phyloP scores from a whole-genome alignment of 2,113 vertebrate genomes.

The Pipra filicauda region DNA sequence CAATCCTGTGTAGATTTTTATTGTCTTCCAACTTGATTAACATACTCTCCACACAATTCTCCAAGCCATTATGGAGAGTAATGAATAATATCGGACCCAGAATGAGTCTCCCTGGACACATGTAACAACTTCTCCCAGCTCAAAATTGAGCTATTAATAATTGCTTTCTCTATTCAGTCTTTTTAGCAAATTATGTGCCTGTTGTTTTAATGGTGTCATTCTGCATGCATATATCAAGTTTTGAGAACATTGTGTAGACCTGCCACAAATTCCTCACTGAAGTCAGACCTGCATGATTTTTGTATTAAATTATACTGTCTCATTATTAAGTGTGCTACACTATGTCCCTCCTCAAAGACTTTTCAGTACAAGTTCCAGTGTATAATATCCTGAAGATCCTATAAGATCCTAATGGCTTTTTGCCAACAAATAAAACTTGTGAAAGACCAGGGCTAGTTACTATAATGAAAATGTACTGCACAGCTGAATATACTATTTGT shows the following conservation, averaged over 20 bases:
- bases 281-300: neutral
- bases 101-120: slow-evolving; percentile 40
- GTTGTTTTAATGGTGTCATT: slow-evolving; percentile 14
- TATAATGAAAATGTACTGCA: neutral
- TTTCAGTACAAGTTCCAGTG: neutral
- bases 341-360: neutral
- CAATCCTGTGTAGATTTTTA: slow-evolving; percentile 37
- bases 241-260: neutral
- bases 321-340: neutral
- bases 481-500: neutral
- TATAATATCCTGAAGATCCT: neutral
- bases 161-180: slow-evolving; percentile 28
- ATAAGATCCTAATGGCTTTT: neutral
- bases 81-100: neutral
- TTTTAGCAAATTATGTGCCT: slow-evolving; percentile 45
- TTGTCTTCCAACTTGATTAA: slow-evolving; percentile 61
- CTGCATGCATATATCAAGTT: slow-evolving; percentile 6
- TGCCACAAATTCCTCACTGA: neutral
- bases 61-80: slow-evolving; percentile 33
- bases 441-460: neutral
- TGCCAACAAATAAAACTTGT: neutral
- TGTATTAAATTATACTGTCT: neutral
- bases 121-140: slow-evolving; percentile 29
- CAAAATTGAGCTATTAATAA: slow-evolving; percentile 63
- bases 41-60: slow-evolving; percentile 12